Conservation (phyloP, 2,113 vertebrate species). For the Brienomyrus longianalis region DNA sequence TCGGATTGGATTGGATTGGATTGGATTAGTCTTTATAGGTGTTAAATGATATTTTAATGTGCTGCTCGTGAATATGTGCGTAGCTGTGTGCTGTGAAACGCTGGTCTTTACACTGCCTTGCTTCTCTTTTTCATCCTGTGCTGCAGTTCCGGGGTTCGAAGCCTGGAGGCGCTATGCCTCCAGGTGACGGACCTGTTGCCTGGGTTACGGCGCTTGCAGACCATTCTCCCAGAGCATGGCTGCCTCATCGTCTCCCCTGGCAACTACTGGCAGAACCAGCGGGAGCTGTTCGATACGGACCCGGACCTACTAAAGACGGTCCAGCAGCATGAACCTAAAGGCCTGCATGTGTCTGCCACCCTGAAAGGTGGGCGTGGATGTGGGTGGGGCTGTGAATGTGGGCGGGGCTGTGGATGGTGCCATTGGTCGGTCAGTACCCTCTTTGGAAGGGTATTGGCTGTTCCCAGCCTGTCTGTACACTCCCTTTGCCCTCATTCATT, state of each 20-base stretch:
- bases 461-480: neutral
- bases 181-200: slow-evolving; percentile 90
- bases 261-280: slow-evolving; percentile 97
- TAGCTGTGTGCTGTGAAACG: neutral
- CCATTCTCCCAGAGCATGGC: slow-evolving; percentile 84
- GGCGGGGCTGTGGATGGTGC: neutral
- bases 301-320: slow-evolving; percentile 86
- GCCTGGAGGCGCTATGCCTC: slow-evolving; percentile 84
- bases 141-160: slow-evolving; percentile 67
- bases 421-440: neutral
- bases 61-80: neutral
- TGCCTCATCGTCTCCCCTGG: slow-evolving; percentile 89
- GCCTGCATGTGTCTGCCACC: slow-evolving; percentile 86
- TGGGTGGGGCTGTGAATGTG: neutral
- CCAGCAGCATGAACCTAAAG: slow-evolving; percentile 92
- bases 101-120: neutral
- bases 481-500: neutral
- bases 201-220: slow-evolving; percentile 74
- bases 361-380: slow-evolving; percentile 73
- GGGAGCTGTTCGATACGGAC: slow-evolving; percentile 80
- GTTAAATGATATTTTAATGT: neutral
- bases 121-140: neutral
- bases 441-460: neutral
- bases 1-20: too few species aligned
- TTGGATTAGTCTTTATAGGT: neutral